Base-by-base conservation (phyloP, 2,797 vertebrate species). In the Pipistrellus nathusii region DNA sequence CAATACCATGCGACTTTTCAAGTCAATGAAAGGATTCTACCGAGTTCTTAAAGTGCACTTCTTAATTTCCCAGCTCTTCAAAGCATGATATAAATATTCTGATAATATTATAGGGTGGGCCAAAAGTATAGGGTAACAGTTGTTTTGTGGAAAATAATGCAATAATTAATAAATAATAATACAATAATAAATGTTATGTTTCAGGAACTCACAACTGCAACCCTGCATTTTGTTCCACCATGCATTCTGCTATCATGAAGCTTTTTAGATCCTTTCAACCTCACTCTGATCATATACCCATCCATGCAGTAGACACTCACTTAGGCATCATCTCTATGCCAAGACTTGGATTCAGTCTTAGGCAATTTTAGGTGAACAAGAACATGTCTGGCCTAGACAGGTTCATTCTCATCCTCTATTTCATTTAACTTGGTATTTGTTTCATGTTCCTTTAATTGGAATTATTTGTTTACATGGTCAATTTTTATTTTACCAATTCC, bases 401-500 rank as follows among this genome's bases (percentile, higher is more conserved):
- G 71, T 18, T 62, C 32, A 89, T 25, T 69, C 20, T 62, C 17
- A 9, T 13, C 5, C 44, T 72, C 83, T 25, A 11, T 68, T 82
- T 76, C 44, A 81, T 62, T 89, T 64, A 55, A 55, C 80, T 57
- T 84, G 15, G 12, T 69, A 62, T 18, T 76, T 85, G 18, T 76
- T 68, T 73, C 13, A 44, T 73, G 78, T 41, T 88, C 3, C 35
- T 73, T 85, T 81, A 71, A 88, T 71, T 76, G 35, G n/a, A 82
- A 82, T 85, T 80, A 44, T 57, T 75, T 89, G 17, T 75, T 82
- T 44, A 76, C 30, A 85, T 76, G 12, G 48, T 44, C 35, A 55
- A 30, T 94, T 73, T 85, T 85, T 76, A 75, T 69, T 92, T 92
- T 27, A 76, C 55, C 35, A 86, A 2, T 15, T 75, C 59, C 62